Base-by-base conservation (phyloP, 2,888 invertebrate genomes). In the Phengaris alcon region DNA sequence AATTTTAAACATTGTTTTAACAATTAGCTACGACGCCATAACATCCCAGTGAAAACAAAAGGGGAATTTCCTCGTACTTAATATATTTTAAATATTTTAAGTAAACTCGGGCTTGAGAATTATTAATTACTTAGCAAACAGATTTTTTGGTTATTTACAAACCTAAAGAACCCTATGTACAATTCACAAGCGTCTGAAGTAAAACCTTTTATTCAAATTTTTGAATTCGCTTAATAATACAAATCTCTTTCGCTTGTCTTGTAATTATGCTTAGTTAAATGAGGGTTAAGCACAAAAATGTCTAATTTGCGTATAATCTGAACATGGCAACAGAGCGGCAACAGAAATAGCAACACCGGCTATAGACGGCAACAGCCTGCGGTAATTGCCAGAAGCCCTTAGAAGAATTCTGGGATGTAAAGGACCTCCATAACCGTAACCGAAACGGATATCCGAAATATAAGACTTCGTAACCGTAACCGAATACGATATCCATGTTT, bases 31-130 rank as follows among this genome's bases (percentile, higher is more conserved):
- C 44, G 13, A 64, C 2, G 64, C 44, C 35, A 64, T 64, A 64
- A 64, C 44, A 44, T 35, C 6, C 35, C 12, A 35, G 64, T 44
- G 35, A 64, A 64, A 64, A 64, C 64, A 64, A 35, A 64, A 35
- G 35, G 10, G 10, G 35, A 35, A 44, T 64, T 64, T 64, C 44
- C 35, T 64, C 35, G 64, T 64, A 22, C 22, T 22, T 22, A 44
- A 44, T 12, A 35, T 64, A 64, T 64, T 64, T 64, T 35, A 64
- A 64, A 64, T 64, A 35, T 64, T 64, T 64, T 35, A 64, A 64
- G 64, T 35, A 64, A 64, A 64, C 64, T 64, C 22, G 10, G 59
- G 22, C 1, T 59, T 35, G 13, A 64, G 64, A 2, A 44, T 64
- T 35, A 64, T 64, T 44, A 64, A 64, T 64, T 64, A 64, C 64